Evolutionary conservation across 2,797 vertebrate genomes (phyloP).

Genomic region (Ctenochaetus hawaiiensis): DNA sequence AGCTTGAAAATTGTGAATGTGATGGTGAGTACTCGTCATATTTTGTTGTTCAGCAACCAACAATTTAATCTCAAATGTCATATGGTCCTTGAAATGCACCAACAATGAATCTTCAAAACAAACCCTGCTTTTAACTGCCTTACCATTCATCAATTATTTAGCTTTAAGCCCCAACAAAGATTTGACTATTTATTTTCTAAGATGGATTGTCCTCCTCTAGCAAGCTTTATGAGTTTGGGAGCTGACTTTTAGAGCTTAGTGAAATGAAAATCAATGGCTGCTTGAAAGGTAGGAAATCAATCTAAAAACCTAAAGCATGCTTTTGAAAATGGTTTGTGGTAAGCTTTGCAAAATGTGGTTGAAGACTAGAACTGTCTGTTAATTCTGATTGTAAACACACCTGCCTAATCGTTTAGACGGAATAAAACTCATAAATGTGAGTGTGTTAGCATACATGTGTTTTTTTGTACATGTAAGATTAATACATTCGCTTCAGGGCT

Average conservation of each 20-base stretch:
- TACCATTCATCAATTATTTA: no score
- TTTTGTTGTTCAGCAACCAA: neutral
- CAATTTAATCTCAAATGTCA: neutral
- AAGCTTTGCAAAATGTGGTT: no score
- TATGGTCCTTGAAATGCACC: neutral
- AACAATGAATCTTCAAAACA: no score
- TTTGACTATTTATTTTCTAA: no score
- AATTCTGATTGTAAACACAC: neutral
- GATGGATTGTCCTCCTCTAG: no score
- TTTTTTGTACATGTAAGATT: slow-evolving; percentile 12
- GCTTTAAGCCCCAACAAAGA: no score
- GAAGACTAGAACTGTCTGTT: no score
- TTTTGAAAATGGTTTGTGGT: neutral
- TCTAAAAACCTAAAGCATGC: slow-evolving; percentile 33
- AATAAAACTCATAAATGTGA: slow-evolving; percentile 19
- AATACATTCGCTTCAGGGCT: slow-evolving; percentile 19
- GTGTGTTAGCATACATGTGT: slow-evolving; percentile 5
- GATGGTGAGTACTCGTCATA: neutral
- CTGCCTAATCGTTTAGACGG: slow-evolving; percentile 10
- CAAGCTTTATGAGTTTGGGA: no score
- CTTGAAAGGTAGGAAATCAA: slow-evolving; percentile 20
- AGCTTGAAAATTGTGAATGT: neutral
- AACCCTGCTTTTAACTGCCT: no score
- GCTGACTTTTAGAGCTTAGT: no score
- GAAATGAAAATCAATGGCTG: no score